Conservation (phyloP, 2,888 invertebrate genomes). For the Drosophila neonasuta region DNA sequence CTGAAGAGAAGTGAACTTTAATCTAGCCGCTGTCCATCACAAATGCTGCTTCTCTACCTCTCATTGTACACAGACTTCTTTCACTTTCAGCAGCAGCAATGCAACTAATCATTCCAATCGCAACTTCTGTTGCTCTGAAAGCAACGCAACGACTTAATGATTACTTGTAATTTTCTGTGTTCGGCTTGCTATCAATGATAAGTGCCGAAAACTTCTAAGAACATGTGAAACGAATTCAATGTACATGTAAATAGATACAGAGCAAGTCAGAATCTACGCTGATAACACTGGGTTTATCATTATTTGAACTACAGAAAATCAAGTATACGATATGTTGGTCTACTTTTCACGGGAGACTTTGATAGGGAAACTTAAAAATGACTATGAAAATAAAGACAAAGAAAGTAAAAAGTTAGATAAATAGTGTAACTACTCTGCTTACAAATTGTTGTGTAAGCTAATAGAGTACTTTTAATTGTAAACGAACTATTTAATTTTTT, state of each 20-base stretch:
- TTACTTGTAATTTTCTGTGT: constrained; percentile 17
- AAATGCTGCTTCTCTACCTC: constrained; percentile 22
- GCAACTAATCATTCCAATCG: constrained; percentile 12
- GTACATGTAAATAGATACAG: constrained; percentile 1
- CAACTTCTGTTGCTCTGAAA: not conserved
- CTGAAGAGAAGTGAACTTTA: constrained; percentile 40
- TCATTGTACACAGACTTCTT: constrained; percentile 25
- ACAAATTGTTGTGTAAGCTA: too few species aligned
- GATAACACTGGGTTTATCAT: constrained; percentile 23
- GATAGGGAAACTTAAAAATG: too few species aligned
- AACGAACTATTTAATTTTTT: too few species aligned
- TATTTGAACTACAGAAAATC: not conserved
- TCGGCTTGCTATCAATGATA: constrained; percentile 23
- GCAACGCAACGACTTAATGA: constrained; percentile 7
- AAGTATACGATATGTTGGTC: not conserved
- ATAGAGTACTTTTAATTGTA: too few species aligned
- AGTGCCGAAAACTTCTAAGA: constrained; percentile 16
- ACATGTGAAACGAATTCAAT: constrained; percentile 3
- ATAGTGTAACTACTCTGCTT: too few species aligned
- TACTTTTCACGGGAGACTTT: too few species aligned
- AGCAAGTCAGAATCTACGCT: not conserved
- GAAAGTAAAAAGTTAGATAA: too few species aligned
- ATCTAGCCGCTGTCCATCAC: not conserved
- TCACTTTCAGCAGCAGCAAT: not conserved
- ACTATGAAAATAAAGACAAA: too few species aligned